Evolutionary conservation across 2,797 vertebrate genomes (phyloP), one percentile per base, ranked within the genome.

Genomic region (Erethizon dorsatum): DNA sequence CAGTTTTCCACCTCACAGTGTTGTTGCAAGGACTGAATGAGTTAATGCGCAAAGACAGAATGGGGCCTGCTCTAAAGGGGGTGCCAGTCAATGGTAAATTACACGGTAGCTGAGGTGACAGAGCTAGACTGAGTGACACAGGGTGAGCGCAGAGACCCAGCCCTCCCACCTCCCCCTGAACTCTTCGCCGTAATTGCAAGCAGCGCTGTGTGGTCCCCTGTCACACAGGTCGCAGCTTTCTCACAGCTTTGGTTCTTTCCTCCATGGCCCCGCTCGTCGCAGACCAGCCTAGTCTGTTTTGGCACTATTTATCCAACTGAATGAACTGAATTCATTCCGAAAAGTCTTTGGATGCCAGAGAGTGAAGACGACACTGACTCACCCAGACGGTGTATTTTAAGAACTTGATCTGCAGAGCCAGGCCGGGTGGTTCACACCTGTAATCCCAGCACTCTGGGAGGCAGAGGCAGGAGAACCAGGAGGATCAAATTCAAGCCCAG

Each of bases 201-300:
- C 63, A 41, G 65, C 12, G 1, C 10, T 1, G 11, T 15, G 61
- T 22, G 17, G 54, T 18, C 54, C 56, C 67, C 5, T 41, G 26
- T 52, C 54, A 52, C 10, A 1, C 45, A 12, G 4, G 37, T 2
- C 9, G 14, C 15, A 8, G 54, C 47, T 56, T 78, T 83, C 47
- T 45, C 80, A 1, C 0, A 4, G 31, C 24, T 41, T 18, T 47
- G 9, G 12, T 8, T 14, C 26, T 59, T 28, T 28, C 7, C 5
- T 2, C 13, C 17, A 22, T 11, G 0, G 5, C 37, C 59, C 12
- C 0, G 0, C 1, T 9, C 1, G 0, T 6, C 84, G 33, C 54
- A 33, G 71, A 24, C 56, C 41, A 77, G 14, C 59, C 33, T 33
- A 41, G 65, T 17, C 37, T 4, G 31, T 45, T 84, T 83, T 2